These are phyloP conservation scores for Mandrillus leucophaeus DNA, from an alignment of 2,113 vertebrate species.

Conservation along the genomic window DNA sequence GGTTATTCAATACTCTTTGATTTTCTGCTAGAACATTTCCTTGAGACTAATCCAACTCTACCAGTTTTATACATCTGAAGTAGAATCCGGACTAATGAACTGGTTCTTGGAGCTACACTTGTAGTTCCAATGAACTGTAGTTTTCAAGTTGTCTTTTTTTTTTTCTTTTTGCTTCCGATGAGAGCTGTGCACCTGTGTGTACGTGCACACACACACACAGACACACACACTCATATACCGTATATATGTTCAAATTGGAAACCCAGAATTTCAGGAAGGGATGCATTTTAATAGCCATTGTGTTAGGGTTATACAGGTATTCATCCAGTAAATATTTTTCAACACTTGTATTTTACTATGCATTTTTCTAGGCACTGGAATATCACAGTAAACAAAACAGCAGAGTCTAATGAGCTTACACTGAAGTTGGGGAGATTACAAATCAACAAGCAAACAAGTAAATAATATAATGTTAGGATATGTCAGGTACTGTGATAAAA, in stretches of 20 bases:
- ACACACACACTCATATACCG: neutral
- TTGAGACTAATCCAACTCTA: neutral
- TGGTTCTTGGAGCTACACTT: neutral
- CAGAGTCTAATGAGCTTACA: neutral
- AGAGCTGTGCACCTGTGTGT: neutral
- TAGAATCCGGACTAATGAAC: neutral
- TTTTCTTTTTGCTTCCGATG: neutral
- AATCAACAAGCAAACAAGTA: neutral
- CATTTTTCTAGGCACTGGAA: neutral
- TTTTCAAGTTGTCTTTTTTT: neutral
- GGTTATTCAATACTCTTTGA: neutral
- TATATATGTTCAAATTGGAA: neutral
- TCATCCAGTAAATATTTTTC: neutral
- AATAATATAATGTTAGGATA: neutral
- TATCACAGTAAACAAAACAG: neutral
- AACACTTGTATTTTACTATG: neutral
- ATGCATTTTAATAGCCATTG: neutral
- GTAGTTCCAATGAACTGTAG: neutral
- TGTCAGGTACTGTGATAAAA: neutral
- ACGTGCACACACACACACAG: neutral
- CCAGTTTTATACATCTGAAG: neutral
- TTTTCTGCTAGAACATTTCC: slow-evolving; percentile 22
- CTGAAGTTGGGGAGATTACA: neutral
- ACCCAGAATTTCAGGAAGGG: neutral
- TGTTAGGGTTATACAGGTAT: neutral